Conservation (phyloP, 1,140 invertebrate genomes). For the Himalopsyche phryganea region DNA sequence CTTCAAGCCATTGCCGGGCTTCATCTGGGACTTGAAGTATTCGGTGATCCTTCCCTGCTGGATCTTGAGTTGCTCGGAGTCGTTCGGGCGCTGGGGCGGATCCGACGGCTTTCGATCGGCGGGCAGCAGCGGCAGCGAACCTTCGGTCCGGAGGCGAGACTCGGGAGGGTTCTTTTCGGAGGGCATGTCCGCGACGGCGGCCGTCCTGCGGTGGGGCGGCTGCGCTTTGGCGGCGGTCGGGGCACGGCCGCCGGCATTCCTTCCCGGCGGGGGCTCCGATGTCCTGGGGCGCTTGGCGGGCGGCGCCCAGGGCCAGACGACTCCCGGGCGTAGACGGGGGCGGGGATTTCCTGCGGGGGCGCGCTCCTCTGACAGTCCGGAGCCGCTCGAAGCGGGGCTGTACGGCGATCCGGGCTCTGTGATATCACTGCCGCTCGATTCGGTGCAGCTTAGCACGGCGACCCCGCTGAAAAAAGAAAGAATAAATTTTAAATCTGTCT, state of each 20-base stretch:
- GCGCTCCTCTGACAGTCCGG: conserved; percentile 41
- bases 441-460: conserved; percentile 51
- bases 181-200: conserved; percentile 7
- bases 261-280: conserved; percentile 6
- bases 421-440: conserved; percentile 40
- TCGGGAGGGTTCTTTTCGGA: conserved; percentile 13
- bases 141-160: not conserved
- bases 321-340: conserved; percentile 33
- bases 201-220: not conserved
- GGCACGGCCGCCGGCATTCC: no score
- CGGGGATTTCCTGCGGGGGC: conserved; percentile 33
- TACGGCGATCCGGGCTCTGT: conserved; percentile 77
- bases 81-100: conserved; percentile 22
- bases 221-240: not conserved
- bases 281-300: not conserved
- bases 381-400: conserved; percentile 58
- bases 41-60: conserved; percentile 71
- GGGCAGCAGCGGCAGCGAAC: conserved; percentile 36
- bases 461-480: conserved; percentile 45
- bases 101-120: conserved; percentile 25
- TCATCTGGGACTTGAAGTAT: conserved; percentile 77
- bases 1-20: conserved; percentile 57
- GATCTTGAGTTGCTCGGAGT: conserved; percentile 32
- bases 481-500: no score
- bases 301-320: not conserved